Evolutionary conservation across 2,797 vertebrate species (phyloP).

Genomic region (Silurus aristotelis): DNA sequence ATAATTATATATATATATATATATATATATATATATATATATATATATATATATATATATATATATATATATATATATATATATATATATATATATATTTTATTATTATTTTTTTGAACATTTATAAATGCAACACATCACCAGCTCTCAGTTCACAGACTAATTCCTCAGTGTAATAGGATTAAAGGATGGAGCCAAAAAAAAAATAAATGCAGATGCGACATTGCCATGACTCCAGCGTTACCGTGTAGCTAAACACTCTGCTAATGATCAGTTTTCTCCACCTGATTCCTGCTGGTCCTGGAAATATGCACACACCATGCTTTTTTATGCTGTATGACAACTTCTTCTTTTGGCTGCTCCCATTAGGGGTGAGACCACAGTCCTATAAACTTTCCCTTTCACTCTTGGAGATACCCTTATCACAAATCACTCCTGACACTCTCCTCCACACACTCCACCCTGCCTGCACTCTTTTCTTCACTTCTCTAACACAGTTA

Average conservation of each 20-base stretch:
- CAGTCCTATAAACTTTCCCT: no score
- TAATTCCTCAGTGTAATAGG: background rate
- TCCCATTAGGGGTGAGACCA: background rate
- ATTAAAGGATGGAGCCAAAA: background rate
- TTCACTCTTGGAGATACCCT: no score
- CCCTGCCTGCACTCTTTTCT: no score
- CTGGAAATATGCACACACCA: background rate
- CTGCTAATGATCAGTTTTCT: background rate
- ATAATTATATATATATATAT: no score
- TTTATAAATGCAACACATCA: background rate
- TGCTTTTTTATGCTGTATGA: background rate
- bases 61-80: no score
- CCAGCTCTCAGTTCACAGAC: background rate
- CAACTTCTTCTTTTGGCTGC: background rate
- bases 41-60: no score
- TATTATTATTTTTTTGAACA: background rate
- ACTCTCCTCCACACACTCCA: no score
- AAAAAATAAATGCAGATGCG: no score
- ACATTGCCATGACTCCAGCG: background rate
- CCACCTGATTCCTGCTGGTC: background rate
- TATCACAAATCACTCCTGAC: no score
- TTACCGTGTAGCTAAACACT: background rate
- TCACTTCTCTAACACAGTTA: no score
- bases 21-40: no score
- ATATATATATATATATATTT: no score